Evolutionary conservation across 1,140 invertebrate species (phyloP).

Genomic region (Bombus affinis): DNA sequence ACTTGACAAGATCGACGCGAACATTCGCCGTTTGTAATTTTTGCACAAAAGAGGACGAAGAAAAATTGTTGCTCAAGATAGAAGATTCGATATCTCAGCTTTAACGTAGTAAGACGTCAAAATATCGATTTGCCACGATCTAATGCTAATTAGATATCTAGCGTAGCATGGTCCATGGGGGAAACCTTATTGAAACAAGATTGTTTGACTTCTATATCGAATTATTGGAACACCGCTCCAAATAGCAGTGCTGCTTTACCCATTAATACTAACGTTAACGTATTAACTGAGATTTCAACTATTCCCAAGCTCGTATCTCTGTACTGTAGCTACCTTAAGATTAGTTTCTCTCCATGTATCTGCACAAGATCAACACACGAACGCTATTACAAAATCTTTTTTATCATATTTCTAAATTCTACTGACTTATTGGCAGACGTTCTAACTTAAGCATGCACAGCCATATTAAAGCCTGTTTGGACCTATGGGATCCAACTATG

Average conservation of each 20-base stretch:
- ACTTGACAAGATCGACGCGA: no score
- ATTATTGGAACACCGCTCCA: constrained; percentile 4
- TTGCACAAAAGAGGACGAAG: neutral
- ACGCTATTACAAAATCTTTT: no score
- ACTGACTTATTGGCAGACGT: no score
- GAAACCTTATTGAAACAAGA: constrained; percentile 5
- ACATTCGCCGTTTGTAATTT: no score
- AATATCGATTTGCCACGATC: neutral
- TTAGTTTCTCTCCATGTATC: neutral
- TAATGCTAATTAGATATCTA: neutral
- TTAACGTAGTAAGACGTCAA: neutral
- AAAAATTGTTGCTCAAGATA: neutral
- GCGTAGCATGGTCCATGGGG: no score
- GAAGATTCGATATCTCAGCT: neutral
- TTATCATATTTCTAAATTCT: neutral
- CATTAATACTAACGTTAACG: constrained; percentile 15
- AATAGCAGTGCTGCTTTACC: constrained; percentile 12
- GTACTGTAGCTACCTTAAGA: neutral
- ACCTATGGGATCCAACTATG: no score
- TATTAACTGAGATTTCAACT: constrained; percentile 5
- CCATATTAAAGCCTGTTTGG: no score
- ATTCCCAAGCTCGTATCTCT: neutral
- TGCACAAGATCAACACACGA: no score
- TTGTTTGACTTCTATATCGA: constrained; percentile 23
- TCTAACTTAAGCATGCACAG: no score